Base-by-base conservation (phyloP, 1,140 invertebrate genomes). In the Macrobrachium nipponense region DNA sequence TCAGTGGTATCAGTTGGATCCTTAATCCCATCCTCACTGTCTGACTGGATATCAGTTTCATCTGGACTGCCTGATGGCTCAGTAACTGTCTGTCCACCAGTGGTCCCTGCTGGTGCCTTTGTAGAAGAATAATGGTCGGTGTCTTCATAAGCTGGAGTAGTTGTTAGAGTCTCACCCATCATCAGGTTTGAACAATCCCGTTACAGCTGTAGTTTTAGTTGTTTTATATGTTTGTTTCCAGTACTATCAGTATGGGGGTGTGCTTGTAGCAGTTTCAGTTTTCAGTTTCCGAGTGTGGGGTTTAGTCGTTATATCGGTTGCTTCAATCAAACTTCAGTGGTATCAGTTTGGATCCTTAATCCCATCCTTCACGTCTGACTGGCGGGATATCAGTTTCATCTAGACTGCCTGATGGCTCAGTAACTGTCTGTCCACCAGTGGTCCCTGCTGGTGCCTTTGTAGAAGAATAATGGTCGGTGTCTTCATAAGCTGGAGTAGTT, bases 171-270 rank as follows among this genome's bases (percentile, higher is more conserved):
- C 27, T 62, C 3, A 17, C n/a, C 15, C n/a, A 10, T 73, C 80
- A 73, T 20, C 27, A n/a, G 18, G n/a, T n/a, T 68, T 14, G 79
- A n/a, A 17, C 43, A 60, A 15, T 8, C 43, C 66, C n/a, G 70
- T 64, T 51, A 36, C 20, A 3, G 44, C 36, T n/a, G 23, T 60
- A 23, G 2, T 23, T 36, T 43, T 70, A 64, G 59, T 44, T 64
- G 82, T 59, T 17, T 27, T 17, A 15, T 83, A 72, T 73, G 68
- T 82, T n/a, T 64, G n/a, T 15, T 51, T n/a, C n/a, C 59, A 15
- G 15, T 58, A 7, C 58, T 20, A 5, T 17, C 44, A n/a, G 11
- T 5, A 62, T n/a, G n/a, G n/a, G n/a, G 79, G 79, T 11, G 59
- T 17, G 44, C 44, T 66, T 64, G 66, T 72, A n/a, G 80, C 59